phyloP scores from a whole-genome alignment of 2,113 vertebrate species.

The Beaufortia kweichowensis region DNA sequence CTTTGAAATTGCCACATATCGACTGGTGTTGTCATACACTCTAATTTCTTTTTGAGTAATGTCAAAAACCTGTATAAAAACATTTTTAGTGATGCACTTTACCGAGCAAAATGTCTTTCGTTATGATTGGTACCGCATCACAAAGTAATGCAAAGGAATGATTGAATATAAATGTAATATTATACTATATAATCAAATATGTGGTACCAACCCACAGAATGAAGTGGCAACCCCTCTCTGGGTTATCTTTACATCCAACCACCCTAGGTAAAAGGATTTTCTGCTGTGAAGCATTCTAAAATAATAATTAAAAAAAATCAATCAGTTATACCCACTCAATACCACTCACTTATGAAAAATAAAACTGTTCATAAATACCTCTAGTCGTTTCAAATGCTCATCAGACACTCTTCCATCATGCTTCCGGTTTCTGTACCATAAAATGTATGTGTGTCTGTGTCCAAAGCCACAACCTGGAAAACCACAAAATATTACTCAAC shows the following conservation, averaged over 20 bases:
- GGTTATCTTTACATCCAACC: too few species aligned
- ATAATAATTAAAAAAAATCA: too few species aligned
- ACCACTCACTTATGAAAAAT: too few species aligned
- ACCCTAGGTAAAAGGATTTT: too few species aligned
- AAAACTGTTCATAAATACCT: too few species aligned
- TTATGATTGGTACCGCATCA: background rate
- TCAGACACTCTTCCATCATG: too few species aligned
- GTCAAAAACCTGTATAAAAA: conserved; percentile 2
- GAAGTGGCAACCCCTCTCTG: too few species aligned
- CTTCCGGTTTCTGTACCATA: too few species aligned
- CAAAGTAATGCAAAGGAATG: background rate
- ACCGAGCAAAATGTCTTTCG: background rate
- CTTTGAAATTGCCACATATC: background rate
- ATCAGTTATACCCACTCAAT: too few species aligned
- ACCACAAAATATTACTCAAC: background rate
- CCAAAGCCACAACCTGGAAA: background rate
- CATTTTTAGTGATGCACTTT: background rate
- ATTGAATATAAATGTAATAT: background rate
- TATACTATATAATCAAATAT: background rate
- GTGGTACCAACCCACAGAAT: too few species aligned
- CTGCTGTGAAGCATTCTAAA: too few species aligned
- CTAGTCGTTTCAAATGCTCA: too few species aligned
- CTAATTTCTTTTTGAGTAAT: background rate
- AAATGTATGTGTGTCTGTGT: background rate
- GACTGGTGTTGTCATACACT: conserved; percentile 18